Evolutionary conservation across 2,797 vertebrate species (phyloP), one percentile per base, ranked within the genome.

Genomic region (Liparis tanakae): DNA sequence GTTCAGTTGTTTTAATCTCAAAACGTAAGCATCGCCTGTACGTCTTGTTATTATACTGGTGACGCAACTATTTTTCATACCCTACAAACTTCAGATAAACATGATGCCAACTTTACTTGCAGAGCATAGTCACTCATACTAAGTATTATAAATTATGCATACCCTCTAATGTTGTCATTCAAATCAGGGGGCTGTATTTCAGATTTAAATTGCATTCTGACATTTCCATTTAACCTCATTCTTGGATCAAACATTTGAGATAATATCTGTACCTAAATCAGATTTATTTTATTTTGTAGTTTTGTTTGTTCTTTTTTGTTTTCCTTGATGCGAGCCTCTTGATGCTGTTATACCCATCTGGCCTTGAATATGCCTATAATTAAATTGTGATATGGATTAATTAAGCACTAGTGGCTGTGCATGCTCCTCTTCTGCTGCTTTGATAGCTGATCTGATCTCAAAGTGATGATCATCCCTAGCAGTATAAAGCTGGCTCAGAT

Each of bases 381-480:
- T 17, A 36, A 17, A 76, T 39, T 73, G 74, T 15, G 8, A 58
- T 76, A 61, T 62, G 17, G 25, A 72, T 71, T 72, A 78, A 70
- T 81, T 58, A 81, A 66, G 58, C 41, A 46, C 20, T 25, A 67
- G 39, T 61, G 51, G 51, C 59, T 78, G 75, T 72, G 25, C 34
- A 57, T 71, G 78, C 33, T 63, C 48, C 22, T 60, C 43, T 34
- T 70, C 10, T 61, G 18, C 25, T 79, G 54, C 59, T 74, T 46
- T 78, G 46, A 68, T 34, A 66, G 41, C 10, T 59, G 30, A 64
- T 44, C 9, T 8, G 12, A 78, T 58, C 22, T 67, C 39, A 72
- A 76, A 65, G 14, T 34, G 17, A 50, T 67, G 46, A 51, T 70
- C 43, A 66, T 70, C 76, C 13, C 13, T 44, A 20, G 41, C 10